Evolutionary conservation across 2,797 vertebrate species (phyloP), one percentile per base, ranked within the genome.

Genomic region (Carcharodon carcharias): DNA sequence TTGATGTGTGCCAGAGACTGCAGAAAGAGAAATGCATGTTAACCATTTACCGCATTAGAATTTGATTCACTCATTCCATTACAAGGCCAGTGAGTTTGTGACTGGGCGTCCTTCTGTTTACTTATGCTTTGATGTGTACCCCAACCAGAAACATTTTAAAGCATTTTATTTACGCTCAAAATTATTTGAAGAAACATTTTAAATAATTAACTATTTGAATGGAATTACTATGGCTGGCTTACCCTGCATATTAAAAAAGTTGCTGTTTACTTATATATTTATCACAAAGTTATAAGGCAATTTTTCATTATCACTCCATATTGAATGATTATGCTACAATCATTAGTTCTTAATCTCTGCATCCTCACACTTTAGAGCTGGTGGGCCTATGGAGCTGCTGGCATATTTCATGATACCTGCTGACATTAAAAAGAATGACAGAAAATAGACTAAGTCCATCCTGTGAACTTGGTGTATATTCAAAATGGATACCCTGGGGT

Each of bases 41-140:
- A 95, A 95, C 26, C 93, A 73, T 56, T 95, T 95, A 95, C 50
- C 69, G n/a, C 94, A 95, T 54, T 28, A 95, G 28, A 95, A 95
- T 5, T 26, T 56, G 94, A 56, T 95, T 95, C 94, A 77, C 12
- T 58, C 65, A 35, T 77, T 95, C 5, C 5, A 35, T 56, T 35
- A 3, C 54, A 28, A 31, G 0, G 4, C 31, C 31, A 73, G 94
- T 56, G 23, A 71, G 93, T 95, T 73, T 95, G 67, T 50, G 93
- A 71, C 67, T 95, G 45, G 65, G 23, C 54, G 16, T 54, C 54
- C 11, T 54, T 69, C 67, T 18, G 11, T 73, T 58, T 95, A 12
- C 93, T 71, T 28, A 71, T 50, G 56, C 12, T 35, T 12, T 61
- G 88, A 28, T 35, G 61, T 58, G 18, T 58, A n/a, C 21, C 56